These are phyloP conservation scores for Nycticebus coucang DNA, from an alignment of 2,113 vertebrate genomes.

Conservation along the genomic window DNA sequence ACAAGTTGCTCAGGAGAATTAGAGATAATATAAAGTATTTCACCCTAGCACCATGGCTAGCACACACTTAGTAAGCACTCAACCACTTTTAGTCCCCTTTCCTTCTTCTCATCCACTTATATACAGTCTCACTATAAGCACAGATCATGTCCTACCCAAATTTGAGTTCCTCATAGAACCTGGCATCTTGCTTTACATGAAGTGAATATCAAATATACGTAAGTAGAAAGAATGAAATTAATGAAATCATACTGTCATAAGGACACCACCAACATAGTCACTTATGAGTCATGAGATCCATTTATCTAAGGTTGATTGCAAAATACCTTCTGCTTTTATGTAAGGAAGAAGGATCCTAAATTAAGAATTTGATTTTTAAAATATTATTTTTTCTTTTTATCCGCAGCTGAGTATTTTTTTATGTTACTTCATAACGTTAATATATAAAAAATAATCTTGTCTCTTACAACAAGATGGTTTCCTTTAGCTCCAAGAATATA, in stretches of 20 bases:
- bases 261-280: not conserved
- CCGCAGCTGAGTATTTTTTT: conserved; percentile 4
- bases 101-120: conserved; percentile 2
- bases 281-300: not conserved
- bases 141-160: not conserved
- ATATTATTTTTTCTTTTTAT: not conserved
- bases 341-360: conserved; percentile 11
- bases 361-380: conserved; percentile 53
- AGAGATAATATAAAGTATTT: conserved; percentile 6
- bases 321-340: conserved; percentile 16
- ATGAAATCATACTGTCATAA: not conserved
- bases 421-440: conserved; percentile 44
- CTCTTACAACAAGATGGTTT: conserved; percentile 24
- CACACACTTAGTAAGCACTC: not conserved
- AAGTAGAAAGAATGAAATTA: conserved; percentile 10
- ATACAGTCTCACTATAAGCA: not conserved
- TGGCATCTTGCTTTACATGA: not conserved
- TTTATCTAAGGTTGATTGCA: not conserved
- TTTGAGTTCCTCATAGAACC: conserved; percentile 15
- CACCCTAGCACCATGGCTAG: not conserved
- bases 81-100: not conserved
- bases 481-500: conserved; percentile 49
- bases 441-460: conserved; percentile 34
- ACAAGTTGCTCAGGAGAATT: not conserved
- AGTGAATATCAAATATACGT: not conserved